Evolutionary conservation across 2,888 invertebrate genomes (phyloP), one percentile per base, ranked within the genome.

Genomic region (Anoncus sp.): DNA sequence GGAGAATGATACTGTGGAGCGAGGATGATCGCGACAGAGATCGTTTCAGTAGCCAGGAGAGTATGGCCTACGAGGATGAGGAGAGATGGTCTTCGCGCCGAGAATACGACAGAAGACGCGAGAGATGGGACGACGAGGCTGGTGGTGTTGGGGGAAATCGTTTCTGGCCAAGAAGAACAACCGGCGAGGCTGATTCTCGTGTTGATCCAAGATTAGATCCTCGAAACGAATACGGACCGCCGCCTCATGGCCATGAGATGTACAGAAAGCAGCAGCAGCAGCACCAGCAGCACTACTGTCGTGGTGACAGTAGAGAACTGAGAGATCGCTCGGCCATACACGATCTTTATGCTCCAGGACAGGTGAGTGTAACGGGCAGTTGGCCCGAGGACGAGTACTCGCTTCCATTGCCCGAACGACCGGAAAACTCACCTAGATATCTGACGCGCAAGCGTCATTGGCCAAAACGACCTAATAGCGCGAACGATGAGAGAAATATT

Each of bases 21-120:
- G 90, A 91, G 35, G 90, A 92, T 83, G 92, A 92, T 59, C 85
- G 92, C 83, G 92, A 92, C 63, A 85, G 92, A 27, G 90, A 90
- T 38, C 86, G 90, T 35, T 91, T 91, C 63, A 90, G 90, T 40
- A 91, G 91, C 62, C 89, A 91, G 62, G 91, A 91, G 77, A 90
- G 90, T 74, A 90, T 90, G 89, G 89, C 91, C 59, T 92, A 92
- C 65, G 91, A 92, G 69, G 94, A 93, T 62, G 90, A 88, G 18
- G 88, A 91, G 16, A 89, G 91, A 35, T 84, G 89, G 55, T 89
- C n/a, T n/a, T n/a, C 87, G 84, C 81, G 89, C 57, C 84, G 89
- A 35, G 89, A 90, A 20, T 90, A 89, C 75, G 90, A 90, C 12
- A 86, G 89, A 62, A 85, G 88, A 81, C 55, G 63, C 22, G 70